Conservation (phyloP, 2,113 vertebrate species). For the Ammospiza caudacuta region DNA sequence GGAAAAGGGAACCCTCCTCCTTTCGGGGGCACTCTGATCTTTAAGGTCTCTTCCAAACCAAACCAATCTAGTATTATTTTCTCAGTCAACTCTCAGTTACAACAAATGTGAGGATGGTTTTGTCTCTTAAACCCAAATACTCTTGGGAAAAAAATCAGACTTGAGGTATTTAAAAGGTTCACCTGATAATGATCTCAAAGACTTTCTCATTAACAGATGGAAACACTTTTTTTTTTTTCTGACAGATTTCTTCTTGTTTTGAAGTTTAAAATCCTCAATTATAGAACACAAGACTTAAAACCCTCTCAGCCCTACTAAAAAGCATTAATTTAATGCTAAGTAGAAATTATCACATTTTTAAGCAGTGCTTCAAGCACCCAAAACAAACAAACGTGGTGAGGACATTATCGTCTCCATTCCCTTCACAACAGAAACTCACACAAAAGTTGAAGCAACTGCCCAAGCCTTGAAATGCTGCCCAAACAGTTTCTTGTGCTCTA, state of each 20-base stretch:
- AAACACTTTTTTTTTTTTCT: background rate
- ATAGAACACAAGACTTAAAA: background rate
- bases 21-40: background rate
- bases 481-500: constrained; percentile 20
- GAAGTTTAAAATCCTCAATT: background rate
- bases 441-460: background rate
- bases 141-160: background rate
- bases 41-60: background rate
- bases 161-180: background rate
- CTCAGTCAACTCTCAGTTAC: background rate
- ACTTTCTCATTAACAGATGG: background rate
- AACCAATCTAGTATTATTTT: background rate
- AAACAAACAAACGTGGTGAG: background rate
- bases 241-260: background rate
- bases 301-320: background rate
- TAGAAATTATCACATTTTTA: background rate
- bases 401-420: background rate
- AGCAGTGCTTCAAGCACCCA: background rate
- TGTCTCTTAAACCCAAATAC: background rate
- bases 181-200: background rate
- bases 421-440: background rate
- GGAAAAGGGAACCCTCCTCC: background rate
- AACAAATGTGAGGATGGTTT: background rate
- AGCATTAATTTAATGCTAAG: background rate
- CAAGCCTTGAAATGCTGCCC: background rate